These are phyloP conservation scores for Ctenoplectra terminalis DNA, from an alignment of 1,140 invertebrate genomes.

Conservation along the genomic window DNA sequence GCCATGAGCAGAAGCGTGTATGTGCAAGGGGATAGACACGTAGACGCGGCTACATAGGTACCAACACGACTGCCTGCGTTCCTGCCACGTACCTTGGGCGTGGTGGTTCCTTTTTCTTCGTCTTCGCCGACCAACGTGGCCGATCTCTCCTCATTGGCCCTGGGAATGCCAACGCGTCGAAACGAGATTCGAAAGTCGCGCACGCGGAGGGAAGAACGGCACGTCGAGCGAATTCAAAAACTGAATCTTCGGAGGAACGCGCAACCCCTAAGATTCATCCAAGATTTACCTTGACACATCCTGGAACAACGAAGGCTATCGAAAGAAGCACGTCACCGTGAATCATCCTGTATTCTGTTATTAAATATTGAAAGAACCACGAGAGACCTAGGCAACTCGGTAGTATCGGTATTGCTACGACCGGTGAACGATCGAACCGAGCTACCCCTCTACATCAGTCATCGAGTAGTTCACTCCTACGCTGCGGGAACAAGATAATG, in stretches of 20 bases:
- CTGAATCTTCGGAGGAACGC: constrained; percentile 3
- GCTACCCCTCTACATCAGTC: not conserved
- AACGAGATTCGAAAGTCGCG: constrained; percentile 72
- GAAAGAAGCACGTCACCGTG: not conserved
- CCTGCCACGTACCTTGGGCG: constrained; percentile 75
- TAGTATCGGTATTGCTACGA: constrained; percentile 8
- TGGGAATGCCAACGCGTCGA: constrained; percentile 70
- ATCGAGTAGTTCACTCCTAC: constrained; percentile 25
- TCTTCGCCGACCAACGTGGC: constrained; percentile 62
- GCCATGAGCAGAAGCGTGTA: constrained; percentile 26
- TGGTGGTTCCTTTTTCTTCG: constrained; percentile 74
- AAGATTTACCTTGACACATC: not conserved
- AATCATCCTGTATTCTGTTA: constrained; percentile 3
- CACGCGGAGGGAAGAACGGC: constrained; percentile 51
- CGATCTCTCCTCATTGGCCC: constrained; percentile 72
- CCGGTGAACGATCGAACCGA: constrained; percentile 26
- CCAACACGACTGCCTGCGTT: constrained; percentile 64
- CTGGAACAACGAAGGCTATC: not conserved
- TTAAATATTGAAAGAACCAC: constrained; percentile 32
- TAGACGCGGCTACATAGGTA: constrained; percentile 58
- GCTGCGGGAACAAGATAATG: constrained; percentile 33
- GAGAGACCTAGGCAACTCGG: not conserved
- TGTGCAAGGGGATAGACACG: constrained; percentile 51
- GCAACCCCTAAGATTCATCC: not conserved
- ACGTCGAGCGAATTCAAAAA: constrained; percentile 65